Base-by-base conservation (phyloP, 1,140 invertebrate species). In the Drosophila setifemur region DNA sequence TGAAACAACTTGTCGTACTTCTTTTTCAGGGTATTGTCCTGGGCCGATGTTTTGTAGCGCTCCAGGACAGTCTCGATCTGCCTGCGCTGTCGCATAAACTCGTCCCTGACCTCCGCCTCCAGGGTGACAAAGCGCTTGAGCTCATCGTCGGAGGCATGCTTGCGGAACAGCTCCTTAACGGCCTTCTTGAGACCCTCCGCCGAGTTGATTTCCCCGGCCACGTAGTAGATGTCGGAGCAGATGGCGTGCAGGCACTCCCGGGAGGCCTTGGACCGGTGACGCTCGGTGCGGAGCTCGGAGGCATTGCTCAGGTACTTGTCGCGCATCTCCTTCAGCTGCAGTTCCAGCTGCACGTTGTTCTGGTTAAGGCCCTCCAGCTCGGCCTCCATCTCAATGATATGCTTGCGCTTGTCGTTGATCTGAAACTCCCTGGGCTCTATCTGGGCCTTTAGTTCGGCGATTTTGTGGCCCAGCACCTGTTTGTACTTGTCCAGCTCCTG, bases 401-500 rank as follows among this genome's bases (percentile, higher is more conserved):
- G 95, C 29, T 95, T 93, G 68, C 95, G 95, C 90, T 96, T 94
- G 37, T 95, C 94, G 81, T 94, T 94, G 37, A 97, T 97, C 74
- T 94, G 94, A 28, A 92, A 91, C 71, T 97, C 96, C 61, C 95
- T 93, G 0, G 96, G 96, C 79, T 97, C 95, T 74, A 97, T 96
- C 91, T 97, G 94, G 91, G 94, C 93, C 87, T 96, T 96, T 6
- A 97, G 86, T 88, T 97, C 96, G 31, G 94, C 94, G 25, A 98
- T 96, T 91, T 97, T 97, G 78, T 97, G 96, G 75, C 97, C 96
- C 11, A 97, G 90, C 8, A 97, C 95, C 90, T 96, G 97, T 88
- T 96, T 97, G 73, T 95, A 96, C 86, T 98, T 98, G 79, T 98
- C 96, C 50, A 98, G 87, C 89, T 97, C 96, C 79, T 96, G 94